A percentile compares a stretch with the other conserved stretches of the same genome.
phyloP scores from a whole-genome alignment of 2,113 vertebrate genomes.

The Mobula birostris region DNA sequence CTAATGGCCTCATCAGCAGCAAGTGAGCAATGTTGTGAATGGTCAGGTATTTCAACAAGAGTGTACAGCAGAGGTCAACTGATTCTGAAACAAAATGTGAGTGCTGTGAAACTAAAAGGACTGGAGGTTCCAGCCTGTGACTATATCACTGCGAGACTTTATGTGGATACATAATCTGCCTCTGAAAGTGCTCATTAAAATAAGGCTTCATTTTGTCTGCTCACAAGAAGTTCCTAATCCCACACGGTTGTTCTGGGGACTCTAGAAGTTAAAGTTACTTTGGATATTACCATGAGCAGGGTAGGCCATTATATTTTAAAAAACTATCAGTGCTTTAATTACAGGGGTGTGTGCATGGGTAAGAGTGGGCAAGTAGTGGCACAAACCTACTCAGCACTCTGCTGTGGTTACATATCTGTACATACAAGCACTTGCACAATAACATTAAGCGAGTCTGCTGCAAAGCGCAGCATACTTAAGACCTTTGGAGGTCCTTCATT shows the following conservation, averaged over 20 bases:
- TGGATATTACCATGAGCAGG: not conserved
- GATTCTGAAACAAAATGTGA: not conserved
- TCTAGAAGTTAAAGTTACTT: not conserved
- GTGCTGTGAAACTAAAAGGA: not conserved
- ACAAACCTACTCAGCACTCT: no score
- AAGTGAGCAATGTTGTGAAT: not conserved
- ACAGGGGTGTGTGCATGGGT: not conserved
- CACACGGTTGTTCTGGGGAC: no score
- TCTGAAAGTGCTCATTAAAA: not conserved
- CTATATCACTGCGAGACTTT: not conserved
- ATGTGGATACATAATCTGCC: not conserved
- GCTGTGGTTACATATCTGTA: no score
- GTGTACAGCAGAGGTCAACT: not conserved
- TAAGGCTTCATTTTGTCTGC: not conserved
- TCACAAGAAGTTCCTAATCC: not conserved
- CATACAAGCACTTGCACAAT: no score
- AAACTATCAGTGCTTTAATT: not conserved
- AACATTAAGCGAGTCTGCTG: no score
- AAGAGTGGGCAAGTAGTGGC: no score
- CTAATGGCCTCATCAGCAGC: not conserved
- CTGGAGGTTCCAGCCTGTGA: not conserved
- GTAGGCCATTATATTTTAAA: not conserved
- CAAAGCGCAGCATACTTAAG: no score
- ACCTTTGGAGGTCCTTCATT: no score
- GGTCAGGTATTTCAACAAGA: not conserved